Percentiles rank a stretch among this genome's conserved stretches.
Conservation (phyloP, 1,140 invertebrate species). For the Stegodyphus mimosarum region DNA sequence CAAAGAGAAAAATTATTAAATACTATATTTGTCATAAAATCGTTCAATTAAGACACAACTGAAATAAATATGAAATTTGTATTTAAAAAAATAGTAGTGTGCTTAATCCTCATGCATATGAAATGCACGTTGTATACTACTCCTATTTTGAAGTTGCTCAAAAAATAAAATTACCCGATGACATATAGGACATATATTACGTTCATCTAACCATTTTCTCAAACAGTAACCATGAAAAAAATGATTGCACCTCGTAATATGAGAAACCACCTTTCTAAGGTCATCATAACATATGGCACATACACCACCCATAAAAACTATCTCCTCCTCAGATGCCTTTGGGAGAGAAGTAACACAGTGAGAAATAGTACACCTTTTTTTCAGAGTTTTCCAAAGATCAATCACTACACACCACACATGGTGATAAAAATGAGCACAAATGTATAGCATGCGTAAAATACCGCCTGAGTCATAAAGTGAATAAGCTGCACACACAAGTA, state of each 20-base stretch:
- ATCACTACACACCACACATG: constrained; percentile 26
- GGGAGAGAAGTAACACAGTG: constrained; percentile 27
- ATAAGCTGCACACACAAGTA: constrained; percentile 5
- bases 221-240: constrained; percentile 49
- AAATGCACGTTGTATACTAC: no score
- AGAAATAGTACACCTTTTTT: background rate
- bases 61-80: no score
- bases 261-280: background rate
- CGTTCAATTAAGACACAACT: no score
- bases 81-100: no score
- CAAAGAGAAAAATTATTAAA: no score
- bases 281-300: constrained; percentile 44
- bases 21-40: no score
- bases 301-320: constrained; percentile 16
- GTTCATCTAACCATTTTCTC: constrained; percentile 39
- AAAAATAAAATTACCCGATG: constrained; percentile 8
- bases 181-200: constrained; percentile 43
- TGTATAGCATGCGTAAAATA: constrained; percentile 27
- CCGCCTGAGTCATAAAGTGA: constrained; percentile 33
- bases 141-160: no score
- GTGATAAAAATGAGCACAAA: constrained; percentile 38
- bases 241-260: constrained; percentile 44
- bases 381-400: background rate
- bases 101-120: no score
- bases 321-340: constrained; percentile 26